Evolutionary conservation across 2,113 vertebrate species (phyloP).

Genomic region (Calidris pygmaea): DNA sequence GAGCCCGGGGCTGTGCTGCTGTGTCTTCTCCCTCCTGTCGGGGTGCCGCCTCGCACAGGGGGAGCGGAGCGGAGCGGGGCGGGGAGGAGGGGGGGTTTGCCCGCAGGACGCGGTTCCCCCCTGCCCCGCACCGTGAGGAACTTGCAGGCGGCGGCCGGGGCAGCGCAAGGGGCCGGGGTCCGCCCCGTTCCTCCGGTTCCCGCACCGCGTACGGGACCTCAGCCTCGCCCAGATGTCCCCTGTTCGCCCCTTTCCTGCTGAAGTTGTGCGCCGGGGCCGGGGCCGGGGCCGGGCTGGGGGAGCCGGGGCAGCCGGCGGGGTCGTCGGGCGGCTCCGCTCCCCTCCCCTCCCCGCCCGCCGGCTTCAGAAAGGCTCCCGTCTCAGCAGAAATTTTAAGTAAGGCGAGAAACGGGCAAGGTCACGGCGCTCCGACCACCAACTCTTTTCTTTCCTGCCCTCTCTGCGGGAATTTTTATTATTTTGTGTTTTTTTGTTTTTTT

Average conservation of each 20-base stretch:
- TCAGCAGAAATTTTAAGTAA: neutral
- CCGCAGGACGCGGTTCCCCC: neutral
- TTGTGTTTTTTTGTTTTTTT: too few relatives aligned
- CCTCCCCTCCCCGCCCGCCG: neutral
- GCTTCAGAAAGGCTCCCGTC: neutral
- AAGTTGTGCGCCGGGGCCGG: neutral
- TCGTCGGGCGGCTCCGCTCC: rapidly evolving
- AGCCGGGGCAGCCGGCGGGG: neutral
- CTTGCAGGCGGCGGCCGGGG: neutral
- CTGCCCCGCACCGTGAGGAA: neutral
- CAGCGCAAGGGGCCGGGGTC: rapidly evolving
- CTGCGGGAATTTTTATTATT: neutral
- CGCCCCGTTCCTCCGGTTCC: too few relatives aligned
- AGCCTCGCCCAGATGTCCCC: neutral
- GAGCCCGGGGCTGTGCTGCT: neutral
- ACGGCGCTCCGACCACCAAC: neutral
- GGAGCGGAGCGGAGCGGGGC: neutral
- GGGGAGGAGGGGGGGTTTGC: too few relatives aligned
- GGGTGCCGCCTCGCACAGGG: neutral
- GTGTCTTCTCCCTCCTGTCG: neutral
- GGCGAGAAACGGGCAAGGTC: neutral
- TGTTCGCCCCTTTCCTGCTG: rapidly evolving
- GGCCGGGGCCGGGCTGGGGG: neutral
- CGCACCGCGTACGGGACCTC: rapidly evolving
- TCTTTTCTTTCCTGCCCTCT: neutral